These are phyloP conservation scores for Tribolium freemani DNA, from an alignment of 2,888 invertebrate genomes.

Conservation along the genomic window DNA sequence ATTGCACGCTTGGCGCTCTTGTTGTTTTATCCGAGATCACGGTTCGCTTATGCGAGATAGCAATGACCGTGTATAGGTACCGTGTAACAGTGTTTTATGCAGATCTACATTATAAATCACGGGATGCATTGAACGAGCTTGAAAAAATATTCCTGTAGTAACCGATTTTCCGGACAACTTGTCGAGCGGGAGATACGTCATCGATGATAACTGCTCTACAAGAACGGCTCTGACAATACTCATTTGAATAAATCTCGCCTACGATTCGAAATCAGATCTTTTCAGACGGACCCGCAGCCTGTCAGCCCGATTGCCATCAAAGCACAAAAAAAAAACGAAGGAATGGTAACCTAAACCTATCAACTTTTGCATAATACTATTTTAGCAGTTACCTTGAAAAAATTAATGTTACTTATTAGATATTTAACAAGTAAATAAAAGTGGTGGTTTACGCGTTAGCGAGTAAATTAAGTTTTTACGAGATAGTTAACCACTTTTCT, in stretches of 20 bases:
- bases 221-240: not conserved
- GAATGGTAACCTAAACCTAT: too few relatives aligned
- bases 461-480: too few relatives aligned
- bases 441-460: too few relatives aligned
- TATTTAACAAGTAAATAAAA: too few relatives aligned
- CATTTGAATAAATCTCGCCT: not conserved
- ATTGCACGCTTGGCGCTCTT: slow-evolving; percentile 15
- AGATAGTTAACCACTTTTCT: too few relatives aligned
- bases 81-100: slow-evolving; percentile 36
- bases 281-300: too few relatives aligned
- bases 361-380: too few relatives aligned
- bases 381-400: too few relatives aligned
- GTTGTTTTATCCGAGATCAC: slow-evolving; percentile 34
- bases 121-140: slow-evolving; percentile 9
- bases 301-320: too few relatives aligned
- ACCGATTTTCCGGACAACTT: slow-evolving; percentile 28
- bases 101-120: slow-evolving; percentile 39
- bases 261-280: too few relatives aligned
- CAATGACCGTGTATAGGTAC: slow-evolving; percentile 36
- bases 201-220: not conserved
- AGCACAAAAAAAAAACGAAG: too few relatives aligned
- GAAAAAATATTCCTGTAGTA: slow-evolving; percentile 23
- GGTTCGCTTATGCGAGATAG: slow-evolving; percentile 28
- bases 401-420: too few relatives aligned
- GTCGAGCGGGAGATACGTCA: slow-evolving; percentile 6